Evolutionary conservation across 92 coral and sea anemone species (phyloP), one percentile per base, ranked within the genome.

Genomic region (Umimayanthus kanabou): DNA sequence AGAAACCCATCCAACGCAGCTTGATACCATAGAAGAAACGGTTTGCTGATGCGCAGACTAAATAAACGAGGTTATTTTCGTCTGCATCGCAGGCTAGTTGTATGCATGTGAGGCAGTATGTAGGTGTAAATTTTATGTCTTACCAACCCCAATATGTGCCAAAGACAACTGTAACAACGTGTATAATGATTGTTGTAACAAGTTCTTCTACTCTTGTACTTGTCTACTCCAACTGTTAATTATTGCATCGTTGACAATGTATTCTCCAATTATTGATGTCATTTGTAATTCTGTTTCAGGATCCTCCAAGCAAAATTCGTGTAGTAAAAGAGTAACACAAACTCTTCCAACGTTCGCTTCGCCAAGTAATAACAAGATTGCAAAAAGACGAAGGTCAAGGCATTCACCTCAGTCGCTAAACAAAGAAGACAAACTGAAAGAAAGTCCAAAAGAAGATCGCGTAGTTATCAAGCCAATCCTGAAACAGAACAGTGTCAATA

Each of bases 331-430:
- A 26, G 79, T 77, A 55, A 85, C 85, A 47, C 86, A 88, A 81
- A 85, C 80, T 49, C 80, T 61, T 39, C 85, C 64, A n/a, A 86
- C 73, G 25, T 69, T 83, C 37, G 69, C 77, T 14, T 93, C 93
- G 85, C 95, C 95, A 37, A 88, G 65, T 42, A 67, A 55, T 10
- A 22, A 92, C 43, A 88, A 79, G 57, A 89, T 88, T 75, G 93
- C 92, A 7, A 88, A 90, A 69, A 91, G 96, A 6, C 94, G 96
- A 71, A 95, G 93, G 66, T 76, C 96, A 49, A 90, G 96, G 37
- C 91, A 90, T 85, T 95, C 98, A 37, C 98, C 98, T 4, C 93
- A 87, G 40, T 80, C 85, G 78, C 93, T 89, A 29, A 89, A 74
- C 89, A 93, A 67, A 37, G 94, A 89, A 57, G 58, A 23, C 70